Evolutionary conservation across 2,888 invertebrate genomes (phyloP).

Genomic region (Dioctria linearis): DNA sequence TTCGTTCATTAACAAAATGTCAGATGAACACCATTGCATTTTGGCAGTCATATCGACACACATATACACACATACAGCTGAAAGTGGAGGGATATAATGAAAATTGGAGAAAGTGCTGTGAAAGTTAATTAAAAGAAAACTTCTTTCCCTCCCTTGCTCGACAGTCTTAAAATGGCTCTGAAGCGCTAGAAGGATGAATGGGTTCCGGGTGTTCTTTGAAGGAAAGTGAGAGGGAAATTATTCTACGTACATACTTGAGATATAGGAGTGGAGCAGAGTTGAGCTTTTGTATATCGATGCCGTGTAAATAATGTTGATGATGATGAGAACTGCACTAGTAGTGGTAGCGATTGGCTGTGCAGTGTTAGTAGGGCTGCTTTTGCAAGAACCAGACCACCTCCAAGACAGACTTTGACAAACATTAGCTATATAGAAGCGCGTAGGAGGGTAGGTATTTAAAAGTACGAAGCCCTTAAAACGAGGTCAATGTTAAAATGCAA

Average conservation of each 20-base stretch:
- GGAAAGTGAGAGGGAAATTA: constrained; percentile 56
- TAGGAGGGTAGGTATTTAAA: constrained; percentile 52
- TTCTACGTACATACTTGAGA: constrained; percentile 40
- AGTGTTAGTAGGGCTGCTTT: constrained; percentile 28
- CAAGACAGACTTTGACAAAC: constrained; percentile 47
- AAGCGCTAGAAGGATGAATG: constrained; percentile 18
- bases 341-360: constrained; percentile 44
- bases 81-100: constrained; percentile 53
- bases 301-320: constrained; percentile 57
- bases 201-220: constrained; percentile 26
- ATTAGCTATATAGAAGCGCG: constrained; percentile 30
- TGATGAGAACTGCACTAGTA: constrained; percentile 54
- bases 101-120: constrained; percentile 58
- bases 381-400: background rate
- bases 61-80: constrained; percentile 23
- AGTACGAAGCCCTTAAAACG: constrained; percentile 56
- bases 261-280: constrained; percentile 29
- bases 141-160: constrained; percentile 40
- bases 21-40: constrained; percentile 21
- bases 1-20: constrained; percentile 54
- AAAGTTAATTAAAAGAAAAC: constrained; percentile 59
- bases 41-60: too few relatives aligned
- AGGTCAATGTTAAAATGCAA: constrained; percentile 59
- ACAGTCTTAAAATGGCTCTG: constrained; percentile 37
- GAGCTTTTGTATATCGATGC: constrained; percentile 51